Evolutionary conservation across 1,140 invertebrate genomes (phyloP).

Genomic region (Pseudoatta argentina): DNA sequence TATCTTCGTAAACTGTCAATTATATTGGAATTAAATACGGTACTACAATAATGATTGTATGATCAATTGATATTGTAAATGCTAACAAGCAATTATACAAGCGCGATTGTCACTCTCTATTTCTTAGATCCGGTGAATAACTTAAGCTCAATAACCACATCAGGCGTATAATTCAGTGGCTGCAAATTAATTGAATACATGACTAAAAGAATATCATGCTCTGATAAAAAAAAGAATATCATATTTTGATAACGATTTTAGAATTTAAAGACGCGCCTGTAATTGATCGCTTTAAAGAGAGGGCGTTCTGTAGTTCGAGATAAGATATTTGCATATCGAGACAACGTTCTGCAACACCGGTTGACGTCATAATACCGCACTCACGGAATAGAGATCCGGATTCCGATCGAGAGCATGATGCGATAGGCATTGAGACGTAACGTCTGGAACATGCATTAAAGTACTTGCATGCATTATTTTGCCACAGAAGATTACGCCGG

Average conservation of each 20-base stretch:
- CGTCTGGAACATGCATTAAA: conserved; percentile 40
- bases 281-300: conserved; percentile 6
- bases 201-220: too few relatives aligned
- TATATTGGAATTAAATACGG: conserved; percentile 49
- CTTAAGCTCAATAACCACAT: neutral
- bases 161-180: neutral
- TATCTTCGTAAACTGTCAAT: conserved; percentile 24
- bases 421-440: conserved; percentile 69
- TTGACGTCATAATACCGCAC: conserved; percentile 63
- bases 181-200: neutral
- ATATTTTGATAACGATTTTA: neutral
- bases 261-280: neutral
- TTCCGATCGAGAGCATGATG: conserved; percentile 71
- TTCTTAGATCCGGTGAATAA: neutral
- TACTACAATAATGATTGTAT: conserved; percentile 53
- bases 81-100: conserved; percentile 3
- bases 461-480: conserved; percentile 52
- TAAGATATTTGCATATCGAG: neutral
- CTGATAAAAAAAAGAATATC: neutral
- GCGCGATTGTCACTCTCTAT: conserved; percentile 6
- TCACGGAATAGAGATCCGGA: conserved; percentile 73
- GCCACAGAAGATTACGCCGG: conserved; percentile 59
- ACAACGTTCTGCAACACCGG: neutral
- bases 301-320: neutral
- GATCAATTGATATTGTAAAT: neutral